phyloP scores from a whole-genome alignment of 2,888 invertebrate genomes.

The Atethmia centrago region DNA sequence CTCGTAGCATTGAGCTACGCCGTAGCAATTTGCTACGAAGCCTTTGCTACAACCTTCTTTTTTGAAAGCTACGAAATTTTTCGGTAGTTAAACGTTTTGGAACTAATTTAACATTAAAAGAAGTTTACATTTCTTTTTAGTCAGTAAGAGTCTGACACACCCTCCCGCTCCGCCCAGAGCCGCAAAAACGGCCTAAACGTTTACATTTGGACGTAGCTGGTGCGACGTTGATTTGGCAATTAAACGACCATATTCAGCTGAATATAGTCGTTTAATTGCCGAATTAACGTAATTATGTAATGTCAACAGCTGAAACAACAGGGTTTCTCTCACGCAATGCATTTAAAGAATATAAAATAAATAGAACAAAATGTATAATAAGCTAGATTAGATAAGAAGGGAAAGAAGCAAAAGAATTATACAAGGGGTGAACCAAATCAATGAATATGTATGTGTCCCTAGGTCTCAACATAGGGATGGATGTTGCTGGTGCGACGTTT shows the following conservation, averaged over 20 bases:
- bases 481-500: slow-evolving; percentile 97
- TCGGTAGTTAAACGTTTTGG: neutral
- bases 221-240: neutral
- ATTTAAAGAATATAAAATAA: neutral
- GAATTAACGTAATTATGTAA: too few species aligned
- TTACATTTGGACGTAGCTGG: neutral
- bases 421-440: neutral
- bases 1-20: slow-evolving; percentile 41
- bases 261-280: too few species aligned
- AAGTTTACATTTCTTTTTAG: neutral
- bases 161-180: too few species aligned
- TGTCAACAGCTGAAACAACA: neutral
- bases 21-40: slow-evolving; percentile 44
- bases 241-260: neutral
- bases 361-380: neutral
- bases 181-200: neutral
- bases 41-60: slow-evolving; percentile 23
- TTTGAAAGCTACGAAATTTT: neutral
- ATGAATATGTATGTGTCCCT: slow-evolving; percentile 38
- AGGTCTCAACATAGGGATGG: slow-evolving; percentile 92
- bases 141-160: too few species aligned
- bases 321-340: neutral
- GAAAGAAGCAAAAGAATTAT: neutral
- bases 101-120: neutral
- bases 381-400: neutral